Evolutionary conservation across 2,797 vertebrate genomes (phyloP), one percentile per base, ranked within the genome.

Genomic region (Macroramphosus scolopax): DNA sequence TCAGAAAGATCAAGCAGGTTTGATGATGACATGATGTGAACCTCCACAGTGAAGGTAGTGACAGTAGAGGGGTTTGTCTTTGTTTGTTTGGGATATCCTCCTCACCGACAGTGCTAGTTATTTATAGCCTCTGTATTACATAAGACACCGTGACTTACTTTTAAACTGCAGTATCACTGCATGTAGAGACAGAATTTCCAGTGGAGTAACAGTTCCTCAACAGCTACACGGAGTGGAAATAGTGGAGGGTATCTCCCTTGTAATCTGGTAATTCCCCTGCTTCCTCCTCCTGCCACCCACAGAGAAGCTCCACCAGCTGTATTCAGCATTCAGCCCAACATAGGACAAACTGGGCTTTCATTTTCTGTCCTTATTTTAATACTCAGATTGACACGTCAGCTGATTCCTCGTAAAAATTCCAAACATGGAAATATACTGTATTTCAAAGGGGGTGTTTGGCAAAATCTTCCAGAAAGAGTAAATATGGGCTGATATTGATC

Each of bases 181-280:
- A n/a, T 26, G 18, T 2, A n/a, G 32, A 20, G 11, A 41, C 24
- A 25, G 28, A 15, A 54, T 80, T 82, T 82, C 68, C 74, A 46
- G 16, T 29, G 35, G 11, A 50, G 35, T 10, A 2, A 1, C 15
- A 33, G 36, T 73, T 70, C 54, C 52, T 67, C 51, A 61, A 30
- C 20, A 55, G 45, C 26, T 6, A 12, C 16, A 33, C 9, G 14
- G n/a, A 33, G 40, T 28, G 31, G 47, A 51, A 62, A 22, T 26
- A 1, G 14, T 36, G 36, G 18, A 51, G 67, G 79, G 81, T 44
- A 78, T 70, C 7, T 59, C 66, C 74, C 61, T 30, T 3, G 0
- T 32, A 8, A 8, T 5, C 5, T 49, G 51, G 59, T 33, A 49
- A 47, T 32, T 30, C 59, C 54, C 56, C 33, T 10, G 5, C 31